These are phyloP conservation scores for Hyalella azteca DNA, from an alignment of 2,888 invertebrate genomes.

Conservation along the genomic window DNA sequence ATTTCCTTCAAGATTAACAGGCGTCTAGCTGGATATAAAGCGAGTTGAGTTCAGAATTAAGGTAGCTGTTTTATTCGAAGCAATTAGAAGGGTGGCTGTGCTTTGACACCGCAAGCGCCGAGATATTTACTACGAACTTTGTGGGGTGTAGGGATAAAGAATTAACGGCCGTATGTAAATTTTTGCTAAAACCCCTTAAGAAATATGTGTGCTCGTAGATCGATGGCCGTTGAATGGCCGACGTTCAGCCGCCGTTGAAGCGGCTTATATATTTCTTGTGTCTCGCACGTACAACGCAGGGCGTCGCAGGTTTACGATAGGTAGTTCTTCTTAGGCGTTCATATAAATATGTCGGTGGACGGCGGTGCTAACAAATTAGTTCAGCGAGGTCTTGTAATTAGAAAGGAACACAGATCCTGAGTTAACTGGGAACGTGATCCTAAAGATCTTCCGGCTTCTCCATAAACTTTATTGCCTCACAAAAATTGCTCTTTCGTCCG, in stretches of 20 bases:
- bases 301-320: constrained; percentile 18
- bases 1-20: too few relatives aligned
- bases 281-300: too few relatives aligned
- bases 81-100: background rate
- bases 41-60: too few relatives aligned
- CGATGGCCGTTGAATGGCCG: too few relatives aligned
- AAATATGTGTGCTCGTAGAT: background rate
- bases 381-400: constrained; percentile 29
- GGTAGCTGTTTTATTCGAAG: background rate
- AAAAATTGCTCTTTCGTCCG: constrained; percentile 25
- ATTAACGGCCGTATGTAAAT: too few relatives aligned
- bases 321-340: constrained; percentile 17
- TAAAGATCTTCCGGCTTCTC: background rate
- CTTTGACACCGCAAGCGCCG: background rate
- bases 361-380: constrained; percentile 4
- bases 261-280: too few relatives aligned
- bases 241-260: too few relatives aligned
- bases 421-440: constrained; percentile 32
- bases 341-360: constrained; percentile 20
- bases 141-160: too few relatives aligned
- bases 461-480: constrained; percentile 29
- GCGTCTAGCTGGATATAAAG: too few relatives aligned
- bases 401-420: constrained; percentile 25
- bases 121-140: background rate
- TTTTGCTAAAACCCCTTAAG: too few relatives aligned